A percentile compares a stretch with the other conserved stretches of the same genome.
Evolutionary conservation across 2,113 vertebrate genomes (phyloP).

Genomic region (Trichomycterus rosablanca): DNA sequence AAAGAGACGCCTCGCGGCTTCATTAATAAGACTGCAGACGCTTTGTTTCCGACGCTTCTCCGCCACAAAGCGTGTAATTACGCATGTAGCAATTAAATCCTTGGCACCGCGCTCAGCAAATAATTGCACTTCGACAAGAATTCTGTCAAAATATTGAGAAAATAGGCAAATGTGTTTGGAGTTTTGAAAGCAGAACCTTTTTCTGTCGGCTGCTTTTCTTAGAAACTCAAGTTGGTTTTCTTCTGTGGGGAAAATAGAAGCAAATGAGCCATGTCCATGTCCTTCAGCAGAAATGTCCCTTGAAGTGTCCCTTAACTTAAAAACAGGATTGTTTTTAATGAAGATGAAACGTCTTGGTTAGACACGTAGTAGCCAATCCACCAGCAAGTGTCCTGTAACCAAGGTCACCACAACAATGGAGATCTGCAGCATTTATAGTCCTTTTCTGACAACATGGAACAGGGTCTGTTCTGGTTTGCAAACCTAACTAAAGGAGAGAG

Average conservation of each 20-base stretch:
- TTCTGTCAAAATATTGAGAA: constrained; percentile 72
- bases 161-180: constrained; percentile 44
- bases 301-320: constrained; percentile 47
- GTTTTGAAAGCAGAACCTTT: constrained; percentile 47
- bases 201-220: constrained; percentile 46
- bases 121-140: constrained; percentile 62
- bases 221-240: constrained; percentile 56
- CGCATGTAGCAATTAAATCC: constrained; percentile 68
- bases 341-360: no score
- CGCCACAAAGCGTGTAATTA: constrained; percentile 65
- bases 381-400: no score
- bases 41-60: constrained; percentile 57
- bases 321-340: no score
- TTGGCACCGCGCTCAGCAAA: constrained; percentile 56
- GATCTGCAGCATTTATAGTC: no score
- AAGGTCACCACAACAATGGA: no score
- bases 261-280: constrained; percentile 49
- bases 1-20: constrained; percentile 48
- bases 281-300: constrained; percentile 52
- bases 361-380: no score
- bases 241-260: constrained; percentile 43
- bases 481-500: no score
- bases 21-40: constrained; percentile 54
- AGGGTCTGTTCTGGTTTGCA: no score
- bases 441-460: no score